Conservation (phyloP, 2,113 vertebrate genomes). For the Pipra filicauda region DNA sequence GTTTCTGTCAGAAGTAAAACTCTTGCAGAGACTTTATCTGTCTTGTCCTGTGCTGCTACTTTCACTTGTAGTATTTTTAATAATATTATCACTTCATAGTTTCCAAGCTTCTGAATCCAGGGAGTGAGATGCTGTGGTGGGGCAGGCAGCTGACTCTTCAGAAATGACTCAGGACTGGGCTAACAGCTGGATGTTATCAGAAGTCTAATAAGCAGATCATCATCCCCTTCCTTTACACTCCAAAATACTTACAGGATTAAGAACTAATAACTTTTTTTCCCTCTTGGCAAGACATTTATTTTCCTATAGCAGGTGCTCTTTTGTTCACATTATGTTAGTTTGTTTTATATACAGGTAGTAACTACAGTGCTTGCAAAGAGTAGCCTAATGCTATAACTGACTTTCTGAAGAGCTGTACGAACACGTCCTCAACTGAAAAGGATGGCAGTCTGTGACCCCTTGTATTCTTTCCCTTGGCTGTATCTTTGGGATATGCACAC, state of each 20-base stretch:
- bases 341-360: not conserved
- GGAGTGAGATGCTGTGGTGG: not conserved
- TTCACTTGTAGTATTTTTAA: not conserved
- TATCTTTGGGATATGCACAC: not conserved
- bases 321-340: not conserved
- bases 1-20: conserved; percentile 25
- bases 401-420: not conserved
- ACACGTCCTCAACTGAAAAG: not conserved
- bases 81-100: not conserved
- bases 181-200: conserved; percentile 27
- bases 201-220: not conserved
- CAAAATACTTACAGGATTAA: conserved; percentile 31
- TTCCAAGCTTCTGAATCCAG: conserved; percentile 3
- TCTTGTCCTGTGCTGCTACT: not conserved
- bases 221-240: not conserved
- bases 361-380: not conserved
- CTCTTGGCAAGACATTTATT: not conserved
- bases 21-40: not conserved
- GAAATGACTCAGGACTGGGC: not conserved
- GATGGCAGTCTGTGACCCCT: not conserved
- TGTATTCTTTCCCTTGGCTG: not conserved
- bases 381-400: not conserved
- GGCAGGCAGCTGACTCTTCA: not conserved
- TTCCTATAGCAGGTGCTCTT: not conserved
- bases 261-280: not conserved